phyloP scores from a whole-genome alignment of 2,797 vertebrate genomes.

The Danio jaintianensis region DNA sequence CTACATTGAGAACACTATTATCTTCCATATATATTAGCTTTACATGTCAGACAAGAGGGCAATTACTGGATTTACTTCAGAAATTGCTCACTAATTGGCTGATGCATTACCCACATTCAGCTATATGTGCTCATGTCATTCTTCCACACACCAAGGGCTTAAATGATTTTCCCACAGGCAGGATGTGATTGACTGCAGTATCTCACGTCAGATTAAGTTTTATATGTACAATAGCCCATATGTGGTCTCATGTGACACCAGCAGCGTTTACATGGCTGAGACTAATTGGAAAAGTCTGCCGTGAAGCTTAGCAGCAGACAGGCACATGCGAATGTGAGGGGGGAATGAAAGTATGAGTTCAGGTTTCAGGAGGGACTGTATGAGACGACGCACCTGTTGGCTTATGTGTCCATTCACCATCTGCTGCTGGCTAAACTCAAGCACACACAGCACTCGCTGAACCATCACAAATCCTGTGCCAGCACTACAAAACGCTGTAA shows the following conservation, averaged over 20 bases:
- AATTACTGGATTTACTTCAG: slow-evolving; percentile 21
- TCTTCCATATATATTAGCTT: background rate
- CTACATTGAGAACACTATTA: slow-evolving; percentile 13
- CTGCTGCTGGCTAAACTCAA: slow-evolving; percentile 35
- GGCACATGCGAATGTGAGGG: slow-evolving; percentile 24
- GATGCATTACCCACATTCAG: background rate
- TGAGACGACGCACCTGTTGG: slow-evolving; percentile 59
- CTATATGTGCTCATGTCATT: background rate
- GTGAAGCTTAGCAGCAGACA: slow-evolving; percentile 59
- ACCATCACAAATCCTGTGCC: slow-evolving; percentile 37
- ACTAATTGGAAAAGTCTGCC: slow-evolving; percentile 66
- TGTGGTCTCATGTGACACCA: slow-evolving; percentile 60
- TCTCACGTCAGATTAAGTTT: slow-evolving; percentile 66
- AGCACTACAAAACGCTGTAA: slow-evolving; percentile 30
- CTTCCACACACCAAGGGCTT: slow-evolving; percentile 25
- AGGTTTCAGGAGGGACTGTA: slow-evolving; percentile 49
- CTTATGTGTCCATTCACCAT: slow-evolving; percentile 55
- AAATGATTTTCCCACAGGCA: slow-evolving; percentile 51
- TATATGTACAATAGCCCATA: slow-evolving; percentile 60
- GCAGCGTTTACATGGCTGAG: slow-evolving; percentile 43
- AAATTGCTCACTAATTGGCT: slow-evolving; percentile 31
- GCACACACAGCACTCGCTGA: slow-evolving; percentile 5
- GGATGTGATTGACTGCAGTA: slow-evolving; percentile 56
- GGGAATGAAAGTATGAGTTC: slow-evolving; percentile 42
- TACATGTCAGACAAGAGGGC: background rate